Evolutionary conservation across 1,140 invertebrate species (phyloP).

Genomic region (Nebria ingens): DNA sequence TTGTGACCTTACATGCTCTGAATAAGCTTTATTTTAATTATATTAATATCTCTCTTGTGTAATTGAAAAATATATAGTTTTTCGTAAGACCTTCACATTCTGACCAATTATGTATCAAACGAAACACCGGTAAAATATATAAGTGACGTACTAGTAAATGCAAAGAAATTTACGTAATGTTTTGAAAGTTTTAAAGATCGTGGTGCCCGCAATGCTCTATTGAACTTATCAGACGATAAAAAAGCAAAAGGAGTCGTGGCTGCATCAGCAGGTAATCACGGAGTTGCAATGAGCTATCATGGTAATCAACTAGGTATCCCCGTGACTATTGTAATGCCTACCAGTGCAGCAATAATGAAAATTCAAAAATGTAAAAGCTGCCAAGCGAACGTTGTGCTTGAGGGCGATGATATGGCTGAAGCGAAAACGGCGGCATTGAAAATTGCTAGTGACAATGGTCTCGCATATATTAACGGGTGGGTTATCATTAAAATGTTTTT

Average conservation of each 20-base stretch:
- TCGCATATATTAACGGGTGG: constrained; percentile 11
- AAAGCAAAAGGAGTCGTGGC: constrained; percentile 60
- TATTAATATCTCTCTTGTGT: too few relatives aligned
- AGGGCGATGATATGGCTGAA: constrained; percentile 54
- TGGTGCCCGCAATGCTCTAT: constrained; percentile 59
- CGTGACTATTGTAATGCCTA: constrained; percentile 71
- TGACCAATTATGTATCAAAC: too few relatives aligned
- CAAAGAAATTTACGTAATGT: too few relatives aligned
- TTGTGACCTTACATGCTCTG: too few relatives aligned
- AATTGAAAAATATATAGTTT: too few relatives aligned
- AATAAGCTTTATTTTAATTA: too few relatives aligned
- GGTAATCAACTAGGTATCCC: constrained; percentile 55
- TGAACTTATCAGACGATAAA: constrained; percentile 49
- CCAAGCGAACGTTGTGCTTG: constrained; percentile 60
- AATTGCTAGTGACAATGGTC: constrained; percentile 39
- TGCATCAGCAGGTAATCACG: constrained; percentile 69
- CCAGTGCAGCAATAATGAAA: constrained; percentile 61
- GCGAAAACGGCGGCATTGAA: constrained; percentile 47
- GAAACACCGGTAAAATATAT: too few relatives aligned
- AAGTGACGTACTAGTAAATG: too few relatives aligned
- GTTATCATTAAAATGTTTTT: neutral
- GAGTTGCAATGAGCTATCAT: constrained; percentile 61
- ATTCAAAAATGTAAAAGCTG: constrained; percentile 54
- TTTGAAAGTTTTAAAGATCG: constrained; percentile 69
- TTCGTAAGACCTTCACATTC: too few relatives aligned